phyloP scores from a whole-genome alignment of 2,113 vertebrate species.

The Baryphthengus martii region DNA sequence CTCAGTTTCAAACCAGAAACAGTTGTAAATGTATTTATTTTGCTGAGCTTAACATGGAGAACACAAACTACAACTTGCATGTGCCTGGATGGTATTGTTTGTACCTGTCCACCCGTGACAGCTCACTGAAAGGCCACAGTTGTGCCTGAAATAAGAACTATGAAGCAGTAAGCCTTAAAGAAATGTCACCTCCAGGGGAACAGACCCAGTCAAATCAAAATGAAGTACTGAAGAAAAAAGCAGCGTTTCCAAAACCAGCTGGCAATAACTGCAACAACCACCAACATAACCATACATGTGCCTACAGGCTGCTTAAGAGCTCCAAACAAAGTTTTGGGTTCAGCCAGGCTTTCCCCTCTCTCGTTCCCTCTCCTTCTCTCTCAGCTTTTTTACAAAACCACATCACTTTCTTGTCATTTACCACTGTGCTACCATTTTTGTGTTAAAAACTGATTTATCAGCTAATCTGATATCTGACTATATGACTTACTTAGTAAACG shows the following conservation, averaged over 20 bases:
- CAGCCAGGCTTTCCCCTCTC: background rate
- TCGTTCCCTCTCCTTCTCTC: background rate
- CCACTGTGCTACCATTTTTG: background rate
- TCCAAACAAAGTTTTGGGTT: background rate
- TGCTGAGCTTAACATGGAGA: background rate
- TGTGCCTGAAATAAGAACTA: background rate
- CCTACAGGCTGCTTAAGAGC: background rate
- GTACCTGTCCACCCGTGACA: conserved; percentile 41
- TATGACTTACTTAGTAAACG: background rate
- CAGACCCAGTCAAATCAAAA: background rate
- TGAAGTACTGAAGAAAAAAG: background rate
- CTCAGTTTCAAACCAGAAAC: background rate
- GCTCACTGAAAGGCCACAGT: background rate
- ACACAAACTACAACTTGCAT: background rate
- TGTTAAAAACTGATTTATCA: background rate
- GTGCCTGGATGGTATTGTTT: background rate
- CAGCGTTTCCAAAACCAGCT: background rate
- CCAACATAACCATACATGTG: background rate
- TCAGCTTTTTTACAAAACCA: background rate
- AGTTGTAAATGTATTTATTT: background rate
- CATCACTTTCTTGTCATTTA: background rate
- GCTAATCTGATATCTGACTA: background rate
- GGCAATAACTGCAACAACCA: background rate
- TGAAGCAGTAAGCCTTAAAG: background rate
- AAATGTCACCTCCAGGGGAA: background rate